Percentiles rank a stretch among this genome's conserved stretches.
phyloP scores from a whole-genome alignment of 2,888 invertebrate genomes.

The Sympetrum striolatum region DNA sequence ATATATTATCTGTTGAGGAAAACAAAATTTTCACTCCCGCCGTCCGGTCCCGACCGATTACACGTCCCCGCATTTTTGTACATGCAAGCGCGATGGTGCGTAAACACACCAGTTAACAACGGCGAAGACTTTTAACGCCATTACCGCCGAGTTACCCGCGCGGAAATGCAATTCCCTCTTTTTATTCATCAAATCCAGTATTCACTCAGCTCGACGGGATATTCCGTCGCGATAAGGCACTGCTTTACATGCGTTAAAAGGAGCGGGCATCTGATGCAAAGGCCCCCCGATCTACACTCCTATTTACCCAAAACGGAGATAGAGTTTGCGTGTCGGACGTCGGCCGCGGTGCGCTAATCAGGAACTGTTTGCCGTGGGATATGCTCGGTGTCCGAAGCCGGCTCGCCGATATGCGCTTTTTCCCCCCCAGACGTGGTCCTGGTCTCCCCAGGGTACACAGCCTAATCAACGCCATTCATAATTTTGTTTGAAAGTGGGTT shows the following conservation, averaged over 20 bases:
- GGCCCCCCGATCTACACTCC: background rate
- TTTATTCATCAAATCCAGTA: background rate
- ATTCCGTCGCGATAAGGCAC: background rate
- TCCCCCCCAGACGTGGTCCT: too few species aligned
- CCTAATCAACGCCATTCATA: too few species aligned
- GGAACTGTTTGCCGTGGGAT: slow-evolving; percentile 7
- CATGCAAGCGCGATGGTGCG: too few species aligned
- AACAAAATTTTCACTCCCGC: too few species aligned
- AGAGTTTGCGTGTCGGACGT: background rate
- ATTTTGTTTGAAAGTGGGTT: too few species aligned
- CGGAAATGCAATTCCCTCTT: background rate
- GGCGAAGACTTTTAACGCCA: too few species aligned
- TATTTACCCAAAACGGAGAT: background rate
- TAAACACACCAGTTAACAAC: too few species aligned
- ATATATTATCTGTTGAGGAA: too few species aligned
- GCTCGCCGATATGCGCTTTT: background rate
- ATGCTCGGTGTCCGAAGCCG: background rate
- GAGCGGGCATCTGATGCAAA: background rate
- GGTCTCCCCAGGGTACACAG: too few species aligned
- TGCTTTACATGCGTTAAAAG: background rate
- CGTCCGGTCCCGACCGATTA: too few species aligned
- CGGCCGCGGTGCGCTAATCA: background rate
- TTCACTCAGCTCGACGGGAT: background rate
- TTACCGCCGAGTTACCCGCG: too few species aligned
- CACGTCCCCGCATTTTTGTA: too few species aligned